Evolutionary conservation across 2,888 invertebrate species (phyloP), one percentile per base, ranked within the genome.

Genomic region (Eupelmus urozonus): DNA sequence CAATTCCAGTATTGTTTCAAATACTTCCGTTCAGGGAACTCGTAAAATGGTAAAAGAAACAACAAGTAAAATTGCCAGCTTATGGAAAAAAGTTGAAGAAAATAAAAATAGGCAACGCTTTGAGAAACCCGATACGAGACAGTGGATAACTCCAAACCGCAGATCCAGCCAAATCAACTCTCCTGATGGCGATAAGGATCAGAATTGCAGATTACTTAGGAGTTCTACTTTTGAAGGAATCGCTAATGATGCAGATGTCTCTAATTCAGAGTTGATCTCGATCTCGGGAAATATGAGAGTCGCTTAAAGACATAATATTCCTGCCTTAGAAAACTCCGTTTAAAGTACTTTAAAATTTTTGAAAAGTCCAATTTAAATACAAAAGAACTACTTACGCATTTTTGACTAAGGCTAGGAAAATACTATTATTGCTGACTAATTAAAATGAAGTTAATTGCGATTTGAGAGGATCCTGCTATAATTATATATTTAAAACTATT

Each of bases 21-120:
- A 78, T 49, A 20, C 66, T 13, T 80, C 78, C 2, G 57, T 87
- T 62, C 86, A 88, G 3, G 86, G 85, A 73, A 81, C 83, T 34
- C 80, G 84, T 23, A 75, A 78, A 45, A 75, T 86, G 69, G 81
- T 87, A 40, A 93, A 94, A 88, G 94, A 94, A 81, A 93, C 94
- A 0, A 94, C 94, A 13, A 96, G 96, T 87, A 95, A 95, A 88
- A 95, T 96, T 71, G 95, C 96, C 0, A 94, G 92, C 84, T 89
- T 96, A 18, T 96, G 96, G 96, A 95, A 94, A 85, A 94, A 93
- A 86, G 95, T 95, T 0, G 95, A 95, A 84, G 93, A 94, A 76
- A 92, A 90, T 51, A 94, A 93, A 82, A 93, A 91, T 76, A 91
- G 92, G 81, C 92, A 91, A 60, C 89, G 91, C 2, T 86, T 86